Base-by-base conservation (phyloP, 1,140 invertebrate species). In the Drosophila paulistorum region DNA sequence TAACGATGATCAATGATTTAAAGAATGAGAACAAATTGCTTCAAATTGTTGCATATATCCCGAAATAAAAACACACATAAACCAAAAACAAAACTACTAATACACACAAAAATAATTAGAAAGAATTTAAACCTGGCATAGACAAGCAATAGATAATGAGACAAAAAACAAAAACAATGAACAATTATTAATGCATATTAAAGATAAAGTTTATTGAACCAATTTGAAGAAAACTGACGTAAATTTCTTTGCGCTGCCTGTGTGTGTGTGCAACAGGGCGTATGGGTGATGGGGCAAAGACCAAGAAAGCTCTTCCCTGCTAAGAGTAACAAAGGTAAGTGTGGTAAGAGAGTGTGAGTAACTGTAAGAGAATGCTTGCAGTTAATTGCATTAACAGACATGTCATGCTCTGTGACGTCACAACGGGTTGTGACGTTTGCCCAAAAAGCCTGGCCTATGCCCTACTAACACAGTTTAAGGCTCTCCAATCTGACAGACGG, bases 221-320 rank as follows among this genome's bases (percentile, higher is more conserved):
- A 26, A 33, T 10, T 7, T 45, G 17, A 3, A 7, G 5, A 30
- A 30, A 30, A 30, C 30, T 30, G 30, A 30, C 7, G 30, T 30
- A 30, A 30, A 30, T 30, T 30, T 30, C 30, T 7, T 30, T 30
- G 30, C 30, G 30, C 30, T 7, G 6, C 0, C 30, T 30, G 30
- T 30, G 30, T 30, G 30, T 23, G 26, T 79, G 70, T 80, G 84
- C 83, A 86, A 87, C 83, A 87, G 77, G 83, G 79, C 83, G 69
- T 69, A 74, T 67, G 77, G 58, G 51, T 33, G 39, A 9, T 35
- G n/a, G 5, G 17, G 11, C 2, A 13, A 39, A n/a, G 11, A 13
- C 17, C 65, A 77, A 83, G 72, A 87, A 79, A 35, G 60, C 17
- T n/a, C 10, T 51, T 17, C 10, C 10, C 37, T 14, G 35, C 11